phyloP scores from a whole-genome alignment of 1,140 invertebrate species.

The Mactra quadrangularis region DNA sequence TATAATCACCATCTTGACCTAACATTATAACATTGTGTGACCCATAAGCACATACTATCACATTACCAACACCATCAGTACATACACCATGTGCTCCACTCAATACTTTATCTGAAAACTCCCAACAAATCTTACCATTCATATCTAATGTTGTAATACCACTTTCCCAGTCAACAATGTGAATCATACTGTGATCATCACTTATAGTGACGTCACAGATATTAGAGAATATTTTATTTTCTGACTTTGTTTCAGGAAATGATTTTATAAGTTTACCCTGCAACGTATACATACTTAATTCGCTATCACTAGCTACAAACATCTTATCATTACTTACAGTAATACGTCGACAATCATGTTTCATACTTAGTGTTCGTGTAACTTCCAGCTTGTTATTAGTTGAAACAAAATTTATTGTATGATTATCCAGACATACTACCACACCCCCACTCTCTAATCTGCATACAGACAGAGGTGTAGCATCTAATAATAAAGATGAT shows the following conservation, averaged over 20 bases:
- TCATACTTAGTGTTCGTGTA: not conserved
- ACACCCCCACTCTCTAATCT: not conserved
- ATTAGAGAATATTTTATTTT: not conserved
- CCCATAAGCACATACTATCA: not conserved
- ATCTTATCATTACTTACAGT: not conserved
- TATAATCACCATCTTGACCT: not conserved
- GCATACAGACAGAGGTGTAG: not conserved
- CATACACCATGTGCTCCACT: not conserved
- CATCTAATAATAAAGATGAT: not conserved
- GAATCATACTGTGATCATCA: not conserved
- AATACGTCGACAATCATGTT: not conserved
- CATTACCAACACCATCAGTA: slow-evolving; percentile 3
- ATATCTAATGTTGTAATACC: not conserved
- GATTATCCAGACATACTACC: not conserved
- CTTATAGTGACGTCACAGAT: not conserved
- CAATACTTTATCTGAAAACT: not conserved
- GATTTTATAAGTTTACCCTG: not conserved
- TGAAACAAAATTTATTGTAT: not conserved
- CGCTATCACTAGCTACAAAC: too few relatives aligned
- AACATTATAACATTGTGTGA: not conserved
- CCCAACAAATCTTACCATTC: not conserved
- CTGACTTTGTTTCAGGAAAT: not conserved
- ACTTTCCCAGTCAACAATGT: not conserved
- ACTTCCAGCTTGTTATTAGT: not conserved
- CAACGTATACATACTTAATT: not conserved